phyloP scores from a whole-genome alignment of 2,113 vertebrate genomes.

The Taxidea taxus region DNA sequence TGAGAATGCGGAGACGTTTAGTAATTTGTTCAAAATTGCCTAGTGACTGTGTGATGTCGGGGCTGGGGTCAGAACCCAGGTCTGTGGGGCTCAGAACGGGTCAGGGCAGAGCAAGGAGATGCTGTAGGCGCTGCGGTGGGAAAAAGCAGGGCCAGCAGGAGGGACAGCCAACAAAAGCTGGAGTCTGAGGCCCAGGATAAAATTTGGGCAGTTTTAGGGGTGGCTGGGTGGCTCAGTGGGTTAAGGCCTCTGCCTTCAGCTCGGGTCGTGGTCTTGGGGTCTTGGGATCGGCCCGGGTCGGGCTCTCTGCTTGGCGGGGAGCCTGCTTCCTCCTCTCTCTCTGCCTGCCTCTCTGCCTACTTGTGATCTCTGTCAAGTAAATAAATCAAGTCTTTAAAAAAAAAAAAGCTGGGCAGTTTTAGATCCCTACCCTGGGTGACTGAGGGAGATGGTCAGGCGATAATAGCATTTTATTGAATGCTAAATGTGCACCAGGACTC shows the following conservation, averaged over 20 bases:
- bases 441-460: no score
- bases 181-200: neutral
- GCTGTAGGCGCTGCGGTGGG: neutral
- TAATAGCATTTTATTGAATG: neutral
- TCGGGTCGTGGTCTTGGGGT: no score
- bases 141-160: neutral
- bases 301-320: no score
- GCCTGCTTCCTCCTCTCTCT: no score
- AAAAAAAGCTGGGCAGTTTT: neutral
- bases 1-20: neutral
- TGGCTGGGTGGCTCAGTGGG: no score
- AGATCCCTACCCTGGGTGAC: neutral
- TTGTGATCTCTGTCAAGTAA: no score
- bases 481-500: neutral
- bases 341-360: no score
- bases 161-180: rapidly evolving
- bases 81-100: neutral
- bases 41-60: rapidly evolving
- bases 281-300: no score
- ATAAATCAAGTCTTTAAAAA: no score
- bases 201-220: neutral
- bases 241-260: no score
- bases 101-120: neutral
- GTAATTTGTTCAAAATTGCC: neutral
- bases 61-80: neutral